A percentile compares a stretch with the other conserved stretches of the same genome.
Evolutionary conservation across 2,888 invertebrate species (phyloP).

Genomic region (Lepidocyrtinus sp.): DNA sequence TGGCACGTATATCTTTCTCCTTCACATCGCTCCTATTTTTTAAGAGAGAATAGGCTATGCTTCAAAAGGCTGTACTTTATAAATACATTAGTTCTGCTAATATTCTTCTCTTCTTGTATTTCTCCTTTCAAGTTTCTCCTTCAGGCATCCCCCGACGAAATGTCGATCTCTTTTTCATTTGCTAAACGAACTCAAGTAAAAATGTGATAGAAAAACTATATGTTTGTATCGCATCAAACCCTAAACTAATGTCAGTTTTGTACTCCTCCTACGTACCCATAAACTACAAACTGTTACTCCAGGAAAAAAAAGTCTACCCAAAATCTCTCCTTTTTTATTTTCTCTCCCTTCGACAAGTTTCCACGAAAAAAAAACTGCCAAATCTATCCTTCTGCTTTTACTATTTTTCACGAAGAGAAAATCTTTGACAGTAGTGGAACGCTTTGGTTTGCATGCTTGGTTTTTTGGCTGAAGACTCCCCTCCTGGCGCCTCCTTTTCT

Average conservation of each 20-base stretch:
- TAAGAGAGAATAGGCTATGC: background rate
- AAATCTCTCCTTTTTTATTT: constrained; percentile 10
- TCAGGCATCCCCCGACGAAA: constrained; percentile 54
- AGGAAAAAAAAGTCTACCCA: background rate
- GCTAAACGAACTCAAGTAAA: background rate
- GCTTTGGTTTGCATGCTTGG: constrained; percentile 44
- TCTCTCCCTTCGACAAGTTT: constrained; percentile 29
- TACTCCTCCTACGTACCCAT: background rate
- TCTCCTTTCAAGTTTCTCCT: constrained; percentile 40
- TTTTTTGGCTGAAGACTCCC: constrained; percentile 56
- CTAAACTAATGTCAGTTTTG: background rate
- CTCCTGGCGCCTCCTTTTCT: constrained; percentile 53
- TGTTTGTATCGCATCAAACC: background rate
- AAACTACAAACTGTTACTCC: constrained; percentile 37
- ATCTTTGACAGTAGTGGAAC: constrained; percentile 34
- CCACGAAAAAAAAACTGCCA: constrained; percentile 1
- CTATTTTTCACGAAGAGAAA: constrained; percentile 25
- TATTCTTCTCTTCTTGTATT: constrained; percentile 28
- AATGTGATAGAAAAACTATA: background rate
- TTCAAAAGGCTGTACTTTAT: background rate
- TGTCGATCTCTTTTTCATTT: constrained; percentile 52
- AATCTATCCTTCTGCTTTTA: constrained; percentile 9
- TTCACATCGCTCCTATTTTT: background rate
- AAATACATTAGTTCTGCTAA: constrained; percentile 20
- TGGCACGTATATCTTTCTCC: constrained; percentile 40